Evolutionary conservation across 23 tunicate species (phyloP).

Genomic region (Trididemnum clinides): DNA sequence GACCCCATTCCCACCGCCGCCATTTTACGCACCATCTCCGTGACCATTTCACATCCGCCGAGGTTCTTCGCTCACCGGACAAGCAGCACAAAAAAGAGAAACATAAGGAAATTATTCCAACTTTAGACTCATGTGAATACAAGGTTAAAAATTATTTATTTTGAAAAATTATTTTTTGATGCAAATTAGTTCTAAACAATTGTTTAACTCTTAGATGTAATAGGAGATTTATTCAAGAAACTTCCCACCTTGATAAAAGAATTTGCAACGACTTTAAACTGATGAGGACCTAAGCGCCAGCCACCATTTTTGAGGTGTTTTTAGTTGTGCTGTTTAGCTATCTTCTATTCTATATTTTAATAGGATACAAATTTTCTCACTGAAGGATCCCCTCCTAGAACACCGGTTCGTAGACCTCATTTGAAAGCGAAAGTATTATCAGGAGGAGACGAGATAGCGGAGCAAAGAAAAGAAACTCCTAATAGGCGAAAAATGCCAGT

Average conservation of each 20-base stretch:
- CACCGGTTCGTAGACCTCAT: not conserved
- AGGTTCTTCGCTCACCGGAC: not conserved
- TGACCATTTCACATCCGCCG: conserved; percentile 66
- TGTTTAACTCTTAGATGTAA: too few relatives aligned
- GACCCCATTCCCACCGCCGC: conserved; percentile 80
- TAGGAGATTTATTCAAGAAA: too few relatives aligned
- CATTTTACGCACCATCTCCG: conserved; percentile 73
- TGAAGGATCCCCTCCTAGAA: conserved; percentile 33
- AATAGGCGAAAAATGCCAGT: not conserved
- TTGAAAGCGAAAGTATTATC: not conserved
- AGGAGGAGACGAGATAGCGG: not conserved
- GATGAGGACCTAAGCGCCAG: too few relatives aligned
- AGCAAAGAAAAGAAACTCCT: not conserved
- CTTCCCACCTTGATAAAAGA: too few relatives aligned
- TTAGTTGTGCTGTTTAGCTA: not conserved
- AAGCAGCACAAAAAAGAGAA: not conserved
- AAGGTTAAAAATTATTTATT: conserved; percentile 15
- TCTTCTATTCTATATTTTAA: not conserved
- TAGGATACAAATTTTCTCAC: conserved; percentile 31
- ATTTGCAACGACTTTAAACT: too few relatives aligned
- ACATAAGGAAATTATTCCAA: conserved; percentile 42
- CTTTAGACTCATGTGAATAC: conserved; percentile 41
- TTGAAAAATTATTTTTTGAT: not conserved
- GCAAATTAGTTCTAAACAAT: too few relatives aligned
- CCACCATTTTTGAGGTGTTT: too few relatives aligned